Conservation (phyloP, 2,888 invertebrate genomes). For the Pelosia muscerda region DNA sequence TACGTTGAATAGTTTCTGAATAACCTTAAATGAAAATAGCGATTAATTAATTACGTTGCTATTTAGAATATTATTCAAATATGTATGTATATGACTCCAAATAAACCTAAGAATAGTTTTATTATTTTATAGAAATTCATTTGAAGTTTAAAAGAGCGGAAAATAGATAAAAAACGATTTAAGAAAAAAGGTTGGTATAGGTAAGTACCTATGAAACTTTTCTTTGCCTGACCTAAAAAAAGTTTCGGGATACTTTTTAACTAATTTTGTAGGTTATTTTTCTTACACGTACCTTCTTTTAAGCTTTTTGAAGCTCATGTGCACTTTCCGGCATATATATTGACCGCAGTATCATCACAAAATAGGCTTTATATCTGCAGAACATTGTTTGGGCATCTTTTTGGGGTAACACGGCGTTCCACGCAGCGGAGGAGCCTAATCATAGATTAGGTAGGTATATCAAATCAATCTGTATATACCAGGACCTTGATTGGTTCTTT, state of each 20-base stretch:
- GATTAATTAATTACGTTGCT: constrained; percentile 6
- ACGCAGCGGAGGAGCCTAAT: too few relatives aligned
- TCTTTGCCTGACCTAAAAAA: neutral
- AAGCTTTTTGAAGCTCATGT: neutral
- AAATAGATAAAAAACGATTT: neutral
- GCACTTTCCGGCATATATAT: too few relatives aligned
- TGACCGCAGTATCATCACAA: too few relatives aligned
- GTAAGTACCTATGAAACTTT: neutral
- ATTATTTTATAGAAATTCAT: neutral
- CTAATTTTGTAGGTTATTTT: neutral
- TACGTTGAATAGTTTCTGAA: constrained; percentile 20
- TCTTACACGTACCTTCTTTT: neutral
- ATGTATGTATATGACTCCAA: neutral
- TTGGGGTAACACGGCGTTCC: too few relatives aligned
- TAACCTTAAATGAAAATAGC: constrained; percentile 23
- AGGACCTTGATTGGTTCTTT: too few relatives aligned
- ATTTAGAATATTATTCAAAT: neutral
- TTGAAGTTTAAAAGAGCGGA: neutral
- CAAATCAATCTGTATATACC: too few relatives aligned
- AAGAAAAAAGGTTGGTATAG: neutral
- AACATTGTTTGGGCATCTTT: too few relatives aligned
- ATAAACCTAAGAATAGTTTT: neutral
- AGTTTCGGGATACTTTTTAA: neutral
- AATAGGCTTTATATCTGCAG: too few relatives aligned
- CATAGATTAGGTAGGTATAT: too few relatives aligned